Evolutionary conservation across 2,888 invertebrate species (phyloP).

Genomic region (Uloborus plumipes): DNA sequence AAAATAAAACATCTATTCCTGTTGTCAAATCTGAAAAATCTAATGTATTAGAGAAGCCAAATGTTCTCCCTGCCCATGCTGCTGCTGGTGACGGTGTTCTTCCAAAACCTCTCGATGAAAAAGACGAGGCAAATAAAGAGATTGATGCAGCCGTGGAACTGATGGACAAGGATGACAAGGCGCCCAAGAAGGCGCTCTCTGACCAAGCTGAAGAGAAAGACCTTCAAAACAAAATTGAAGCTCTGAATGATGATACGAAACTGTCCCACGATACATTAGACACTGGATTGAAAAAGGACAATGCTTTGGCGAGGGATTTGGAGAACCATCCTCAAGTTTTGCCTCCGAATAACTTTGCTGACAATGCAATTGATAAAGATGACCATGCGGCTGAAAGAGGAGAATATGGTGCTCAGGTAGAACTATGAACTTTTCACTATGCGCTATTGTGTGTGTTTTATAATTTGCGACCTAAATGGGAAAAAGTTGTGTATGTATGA

Average conservation of each 20-base stretch:
- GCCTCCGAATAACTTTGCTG: constrained; percentile 37
- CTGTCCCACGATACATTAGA: not conserved
- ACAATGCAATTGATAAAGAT: constrained; percentile 47
- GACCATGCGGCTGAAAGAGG: constrained; percentile 55
- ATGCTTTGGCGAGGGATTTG: constrained; percentile 5
- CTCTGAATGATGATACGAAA: constrained; percentile 14
- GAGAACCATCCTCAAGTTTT: constrained; percentile 50
- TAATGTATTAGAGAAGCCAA: constrained; percentile 34
- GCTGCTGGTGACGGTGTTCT: constrained; percentile 43
- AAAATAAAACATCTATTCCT: not conserved
- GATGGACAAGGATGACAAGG: constrained; percentile 17
- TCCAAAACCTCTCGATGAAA: constrained; percentile 36
- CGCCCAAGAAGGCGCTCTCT: not conserved
- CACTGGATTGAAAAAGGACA: not conserved
- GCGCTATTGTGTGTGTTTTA: no score
- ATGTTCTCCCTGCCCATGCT: constrained; percentile 29
- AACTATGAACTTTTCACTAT: not conserved
- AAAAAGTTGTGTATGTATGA: no score
- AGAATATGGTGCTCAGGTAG: constrained; percentile 47
- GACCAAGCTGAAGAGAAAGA: constrained; percentile 19
- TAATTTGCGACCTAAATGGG: no score
- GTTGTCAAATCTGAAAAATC: constrained; percentile 18
- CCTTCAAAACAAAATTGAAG: constrained; percentile 8
- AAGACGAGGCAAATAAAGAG: constrained; percentile 22
- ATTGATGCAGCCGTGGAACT: constrained; percentile 45